These are phyloP conservation scores for Drosophila pullipes DNA, from an alignment of 2,888 invertebrate species.

Conservation along the genomic window DNA sequence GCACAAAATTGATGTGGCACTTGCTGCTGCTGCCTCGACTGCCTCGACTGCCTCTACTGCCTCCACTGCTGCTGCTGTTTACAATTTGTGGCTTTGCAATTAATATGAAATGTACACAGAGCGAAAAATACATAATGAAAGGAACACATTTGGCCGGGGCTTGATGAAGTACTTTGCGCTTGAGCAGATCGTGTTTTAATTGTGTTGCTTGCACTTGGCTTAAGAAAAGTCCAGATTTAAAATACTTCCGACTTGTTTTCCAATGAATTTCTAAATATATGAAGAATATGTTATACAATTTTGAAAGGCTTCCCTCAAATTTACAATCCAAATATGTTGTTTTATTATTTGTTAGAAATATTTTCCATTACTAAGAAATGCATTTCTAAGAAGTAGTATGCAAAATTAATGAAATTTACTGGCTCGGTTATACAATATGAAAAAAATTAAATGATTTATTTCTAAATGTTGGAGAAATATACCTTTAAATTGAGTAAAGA, in stretches of 20 bases:
- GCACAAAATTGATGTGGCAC: constrained; percentile 31
- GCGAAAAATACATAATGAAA: not conserved
- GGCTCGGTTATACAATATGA: no score
- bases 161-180: not conserved
- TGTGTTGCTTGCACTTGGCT: not conserved
- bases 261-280: not conserved
- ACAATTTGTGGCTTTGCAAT: constrained; percentile 67
- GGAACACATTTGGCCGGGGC: not conserved
- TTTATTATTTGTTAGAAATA: no score
- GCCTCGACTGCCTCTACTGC: not conserved
- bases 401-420: no score
- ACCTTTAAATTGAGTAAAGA: no score
- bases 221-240: not conserved
- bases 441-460: no score
- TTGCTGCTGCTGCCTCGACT: not conserved
- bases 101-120: constrained; percentile 45
- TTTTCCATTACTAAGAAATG: no score
- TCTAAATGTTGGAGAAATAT: no score
- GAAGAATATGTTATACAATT: no score
- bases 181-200: not conserved
- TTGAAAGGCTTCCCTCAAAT: no score
- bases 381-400: no score
- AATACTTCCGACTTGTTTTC: not conserved
- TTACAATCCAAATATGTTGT: no score
- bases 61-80: constrained; percentile 36